These are phyloP conservation scores for Drosophila picticornis DNA, from an alignment of 2,888 invertebrate species.

Conservation along the genomic window DNA sequence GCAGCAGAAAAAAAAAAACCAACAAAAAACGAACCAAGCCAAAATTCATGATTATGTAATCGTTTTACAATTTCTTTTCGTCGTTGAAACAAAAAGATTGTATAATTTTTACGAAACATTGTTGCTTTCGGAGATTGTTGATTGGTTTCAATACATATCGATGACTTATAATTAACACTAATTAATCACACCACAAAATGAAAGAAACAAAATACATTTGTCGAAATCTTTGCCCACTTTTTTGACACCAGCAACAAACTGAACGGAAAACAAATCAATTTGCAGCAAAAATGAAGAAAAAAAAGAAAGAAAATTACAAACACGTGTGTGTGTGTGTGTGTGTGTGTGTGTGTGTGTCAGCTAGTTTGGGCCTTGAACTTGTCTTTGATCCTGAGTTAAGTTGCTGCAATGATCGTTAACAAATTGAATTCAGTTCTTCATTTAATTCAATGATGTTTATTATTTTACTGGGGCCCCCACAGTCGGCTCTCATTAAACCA, in stretches of 20 bases:
- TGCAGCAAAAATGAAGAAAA: constrained; percentile 11
- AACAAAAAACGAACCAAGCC: constrained; percentile 3
- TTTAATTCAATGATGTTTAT: constrained; percentile 70
- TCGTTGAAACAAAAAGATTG: constrained; percentile 32
- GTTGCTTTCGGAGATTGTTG: constrained; percentile 18
- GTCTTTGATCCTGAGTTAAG: constrained; percentile 19
- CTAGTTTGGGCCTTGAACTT: constrained; percentile 69
- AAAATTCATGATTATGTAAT: constrained; percentile 66
- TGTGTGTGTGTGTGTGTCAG: not conserved
- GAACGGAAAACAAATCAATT: constrained; percentile 40
- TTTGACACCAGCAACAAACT: constrained; percentile 35
- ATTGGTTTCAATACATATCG: constrained; percentile 18
- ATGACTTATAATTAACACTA: constrained; percentile 80
- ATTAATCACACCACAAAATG: constrained; percentile 70
- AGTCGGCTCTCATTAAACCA: constrained; percentile 64
- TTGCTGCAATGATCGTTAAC: constrained; percentile 35
- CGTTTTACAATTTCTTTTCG: constrained; percentile 54
- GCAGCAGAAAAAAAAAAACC: constrained; percentile 10
- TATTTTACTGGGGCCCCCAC: constrained; percentile 51
- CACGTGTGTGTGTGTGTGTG: not conserved
- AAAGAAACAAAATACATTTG: constrained; percentile 42
- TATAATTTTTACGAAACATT: constrained; percentile 66
- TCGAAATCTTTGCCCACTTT: constrained; percentile 48
- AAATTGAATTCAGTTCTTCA: constrained; percentile 69
- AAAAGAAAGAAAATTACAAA: not conserved